These are phyloP conservation scores for Meteorus cinctellus DNA, from an alignment of 2,888 invertebrate species.

Conservation along the genomic window DNA sequence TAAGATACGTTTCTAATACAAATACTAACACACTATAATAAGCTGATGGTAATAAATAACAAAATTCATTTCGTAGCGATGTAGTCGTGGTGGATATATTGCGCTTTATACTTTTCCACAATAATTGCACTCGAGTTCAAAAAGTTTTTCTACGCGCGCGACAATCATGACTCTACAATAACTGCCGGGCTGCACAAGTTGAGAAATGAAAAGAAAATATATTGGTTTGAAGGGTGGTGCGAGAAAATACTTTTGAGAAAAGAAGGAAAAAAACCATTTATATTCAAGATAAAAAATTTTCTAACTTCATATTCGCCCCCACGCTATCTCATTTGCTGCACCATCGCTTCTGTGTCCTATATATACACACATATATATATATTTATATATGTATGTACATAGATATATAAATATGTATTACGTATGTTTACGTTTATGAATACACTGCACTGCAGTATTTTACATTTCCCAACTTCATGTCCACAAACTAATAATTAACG, in stretches of 20 bases:
- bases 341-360: background rate
- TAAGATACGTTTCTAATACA: too few relatives aligned
- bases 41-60: constrained; percentile 56
- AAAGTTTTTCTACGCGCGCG: constrained; percentile 50
- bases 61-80: constrained; percentile 56
- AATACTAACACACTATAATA: too few relatives aligned
- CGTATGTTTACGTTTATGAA: background rate
- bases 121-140: constrained; percentile 48
- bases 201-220: constrained; percentile 34
- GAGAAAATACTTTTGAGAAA: constrained; percentile 45
- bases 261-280: background rate
- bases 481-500: background rate
- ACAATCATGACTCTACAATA: constrained; percentile 41
- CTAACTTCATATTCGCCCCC: background rate
- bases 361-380: background rate
- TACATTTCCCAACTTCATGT: background rate
- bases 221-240: constrained; percentile 42
- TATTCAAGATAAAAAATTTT: constrained; percentile 10
- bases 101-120: constrained; percentile 29
- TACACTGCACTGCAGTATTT: background rate
- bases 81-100: constrained; percentile 9
- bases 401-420: background rate
- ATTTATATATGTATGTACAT: background rate
- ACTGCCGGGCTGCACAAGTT: constrained; percentile 22
- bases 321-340: constrained; percentile 14